Percentiles rank a stretch among this genome's conserved stretches.
Conservation (phyloP, 2,797 vertebrate genomes). For the Paguma larvata region DNA sequence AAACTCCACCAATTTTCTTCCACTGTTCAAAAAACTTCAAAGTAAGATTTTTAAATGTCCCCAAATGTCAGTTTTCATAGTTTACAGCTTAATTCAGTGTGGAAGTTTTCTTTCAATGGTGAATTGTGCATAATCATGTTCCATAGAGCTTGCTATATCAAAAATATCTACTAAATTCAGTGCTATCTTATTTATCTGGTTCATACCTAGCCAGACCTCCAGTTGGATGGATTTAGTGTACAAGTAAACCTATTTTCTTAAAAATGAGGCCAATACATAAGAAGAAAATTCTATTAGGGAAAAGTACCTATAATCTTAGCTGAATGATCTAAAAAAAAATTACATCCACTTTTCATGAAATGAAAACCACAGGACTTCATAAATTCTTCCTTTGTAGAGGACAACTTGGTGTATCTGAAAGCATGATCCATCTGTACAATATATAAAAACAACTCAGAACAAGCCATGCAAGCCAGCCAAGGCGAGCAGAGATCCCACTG, state of each 20-base stretch:
- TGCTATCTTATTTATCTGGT: slow-evolving; percentile 49
- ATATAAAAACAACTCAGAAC: slow-evolving; percentile 60
- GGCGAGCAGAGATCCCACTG: slow-evolving; percentile 46
- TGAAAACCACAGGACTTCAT: slow-evolving; percentile 80
- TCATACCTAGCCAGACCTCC: slow-evolving; percentile 10
- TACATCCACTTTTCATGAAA: slow-evolving; percentile 80
- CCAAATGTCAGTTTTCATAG: background rate
- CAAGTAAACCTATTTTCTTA: slow-evolving; percentile 80
- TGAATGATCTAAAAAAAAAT: slow-evolving; percentile 80
- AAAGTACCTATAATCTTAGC: slow-evolving; percentile 79
- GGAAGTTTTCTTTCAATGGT: slow-evolving; percentile 59
- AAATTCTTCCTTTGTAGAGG: slow-evolving; percentile 76
- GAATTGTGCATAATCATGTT: slow-evolving; percentile 36
- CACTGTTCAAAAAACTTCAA: slow-evolving; percentile 37
- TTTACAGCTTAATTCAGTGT: slow-evolving; percentile 55
- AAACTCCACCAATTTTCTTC: background rate
- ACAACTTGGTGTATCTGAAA: slow-evolving; percentile 68
- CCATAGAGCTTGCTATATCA: slow-evolving; percentile 1
- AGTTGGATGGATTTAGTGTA: slow-evolving; percentile 68
- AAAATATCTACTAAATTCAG: slow-evolving; percentile 49
- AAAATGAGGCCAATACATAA: slow-evolving; percentile 76
- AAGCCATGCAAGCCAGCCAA: background rate
- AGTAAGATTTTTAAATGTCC: slow-evolving; percentile 15
- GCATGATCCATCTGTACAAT: slow-evolving; percentile 49
- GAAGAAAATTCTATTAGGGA: slow-evolving; percentile 81